phyloP scores from a whole-genome alignment of 2,797 vertebrate genomes.

The Pteronotus mesoamericanus region DNA sequence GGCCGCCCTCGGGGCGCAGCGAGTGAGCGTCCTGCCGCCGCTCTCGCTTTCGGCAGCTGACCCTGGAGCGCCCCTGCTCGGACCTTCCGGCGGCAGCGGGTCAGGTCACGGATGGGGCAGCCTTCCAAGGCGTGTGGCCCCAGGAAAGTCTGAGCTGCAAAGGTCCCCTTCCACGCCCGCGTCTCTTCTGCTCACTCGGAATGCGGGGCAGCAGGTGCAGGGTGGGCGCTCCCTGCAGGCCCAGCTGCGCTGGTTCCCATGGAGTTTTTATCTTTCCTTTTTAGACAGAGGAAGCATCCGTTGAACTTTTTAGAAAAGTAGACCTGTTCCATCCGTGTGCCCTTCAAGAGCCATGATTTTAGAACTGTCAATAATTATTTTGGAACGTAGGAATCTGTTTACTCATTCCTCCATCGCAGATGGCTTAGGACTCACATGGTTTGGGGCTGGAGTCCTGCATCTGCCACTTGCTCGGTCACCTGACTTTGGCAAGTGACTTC shows the following conservation, averaged over 20 bases:
- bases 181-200: not conserved
- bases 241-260: not conserved
- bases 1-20: not conserved
- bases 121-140: not conserved
- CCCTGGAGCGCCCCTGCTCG: fast-evolving
- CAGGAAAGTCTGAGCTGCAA: not conserved
- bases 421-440: fast-evolving
- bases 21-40: too few species aligned
- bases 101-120: fast-evolving
- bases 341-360: not conserved
- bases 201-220: too few species aligned
- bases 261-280: not conserved
- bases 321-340: not conserved
- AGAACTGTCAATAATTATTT: not conserved
- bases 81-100: too few species aligned
- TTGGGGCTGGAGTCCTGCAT: not conserved
- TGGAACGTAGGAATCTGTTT: not conserved
- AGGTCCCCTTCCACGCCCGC: not conserved
- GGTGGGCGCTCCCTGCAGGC: too few species aligned
- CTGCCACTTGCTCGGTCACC: fast-evolving
- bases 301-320: not conserved
- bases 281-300: not conserved
- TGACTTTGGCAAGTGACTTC: not conserved
- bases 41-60: too few species aligned
- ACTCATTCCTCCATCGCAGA: fast-evolving